A percentile compares a stretch with the other conserved stretches of the same genome.
phyloP scores from a whole-genome alignment of 2,888 invertebrate genomes.

The Gandaritis pyraliata region DNA sequence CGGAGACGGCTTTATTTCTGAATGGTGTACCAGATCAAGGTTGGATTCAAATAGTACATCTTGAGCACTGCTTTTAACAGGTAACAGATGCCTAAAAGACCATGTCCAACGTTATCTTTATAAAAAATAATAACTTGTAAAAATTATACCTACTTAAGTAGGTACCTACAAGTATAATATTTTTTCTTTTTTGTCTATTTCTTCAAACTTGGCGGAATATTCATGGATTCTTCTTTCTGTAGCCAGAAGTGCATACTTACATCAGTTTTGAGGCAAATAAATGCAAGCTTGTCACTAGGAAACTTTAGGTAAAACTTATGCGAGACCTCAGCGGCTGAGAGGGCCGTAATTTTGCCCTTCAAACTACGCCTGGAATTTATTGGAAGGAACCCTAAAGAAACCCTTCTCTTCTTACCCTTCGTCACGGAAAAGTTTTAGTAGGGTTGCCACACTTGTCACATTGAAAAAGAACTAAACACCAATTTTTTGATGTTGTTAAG shows the following conservation, averaged over 20 bases:
- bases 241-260: too few relatives aligned
- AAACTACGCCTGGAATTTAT: constrained; percentile 8
- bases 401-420: constrained; percentile 1
- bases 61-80: too few relatives aligned
- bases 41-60: not conserved
- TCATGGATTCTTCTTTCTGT: too few relatives aligned
- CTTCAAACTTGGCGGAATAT: too few relatives aligned
- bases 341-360: constrained; percentile 3
- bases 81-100: too few relatives aligned
- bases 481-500: not conserved
- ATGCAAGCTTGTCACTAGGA: too few relatives aligned
- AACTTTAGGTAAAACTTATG: not conserved
- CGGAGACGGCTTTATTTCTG: constrained; percentile 33
- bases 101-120: too few relatives aligned
- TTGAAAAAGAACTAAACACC: not conserved
- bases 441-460: constrained; percentile 1
- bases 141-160: too few relatives aligned
- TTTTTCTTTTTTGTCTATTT: too few relatives aligned
- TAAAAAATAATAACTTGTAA: too few relatives aligned
- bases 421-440: constrained; percentile 6
- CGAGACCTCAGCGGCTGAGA: constrained; percentile 1
- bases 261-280: too few relatives aligned
- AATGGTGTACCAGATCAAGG: constrained; percentile 8
- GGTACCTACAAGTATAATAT: too few relatives aligned
- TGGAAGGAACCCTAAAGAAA: constrained; percentile 1